Evolutionary conservation across 2,797 vertebrate genomes (phyloP).

Genomic region (Fringilla coelebs): DNA sequence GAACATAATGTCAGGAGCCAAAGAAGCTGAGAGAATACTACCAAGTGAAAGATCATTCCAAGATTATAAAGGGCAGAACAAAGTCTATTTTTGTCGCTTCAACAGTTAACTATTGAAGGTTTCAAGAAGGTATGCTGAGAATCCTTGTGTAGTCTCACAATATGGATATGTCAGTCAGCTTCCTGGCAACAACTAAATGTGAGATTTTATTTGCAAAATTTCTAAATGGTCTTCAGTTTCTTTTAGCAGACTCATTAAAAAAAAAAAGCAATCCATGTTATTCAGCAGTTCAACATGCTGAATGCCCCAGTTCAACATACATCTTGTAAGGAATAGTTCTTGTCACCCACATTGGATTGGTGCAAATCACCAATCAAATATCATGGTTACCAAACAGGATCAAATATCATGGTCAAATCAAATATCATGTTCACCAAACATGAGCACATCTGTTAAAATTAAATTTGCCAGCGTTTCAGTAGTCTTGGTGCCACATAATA

Average conservation of each 20-base stretch:
- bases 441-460: background rate
- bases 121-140: background rate
- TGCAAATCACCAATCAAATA: background rate
- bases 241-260: background rate
- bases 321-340: background rate
- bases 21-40: background rate
- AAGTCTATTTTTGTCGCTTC: background rate
- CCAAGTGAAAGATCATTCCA: background rate
- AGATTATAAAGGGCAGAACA: background rate
- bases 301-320: background rate
- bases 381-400: background rate
- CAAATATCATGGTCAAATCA: background rate
- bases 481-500: background rate
- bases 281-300: background rate
- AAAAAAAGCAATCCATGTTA: background rate
- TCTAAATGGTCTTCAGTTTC: background rate
- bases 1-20: background rate
- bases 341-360: background rate
- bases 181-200: background rate
- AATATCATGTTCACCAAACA: background rate
- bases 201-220: conserved; percentile 2
- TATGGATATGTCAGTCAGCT: background rate
- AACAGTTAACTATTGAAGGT: background rate
- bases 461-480: background rate
- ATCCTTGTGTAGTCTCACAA: background rate